These are phyloP conservation scores for Anoplius nigerrimus DNA, from an alignment of 2,888 invertebrate genomes.

Conservation along the genomic window DNA sequence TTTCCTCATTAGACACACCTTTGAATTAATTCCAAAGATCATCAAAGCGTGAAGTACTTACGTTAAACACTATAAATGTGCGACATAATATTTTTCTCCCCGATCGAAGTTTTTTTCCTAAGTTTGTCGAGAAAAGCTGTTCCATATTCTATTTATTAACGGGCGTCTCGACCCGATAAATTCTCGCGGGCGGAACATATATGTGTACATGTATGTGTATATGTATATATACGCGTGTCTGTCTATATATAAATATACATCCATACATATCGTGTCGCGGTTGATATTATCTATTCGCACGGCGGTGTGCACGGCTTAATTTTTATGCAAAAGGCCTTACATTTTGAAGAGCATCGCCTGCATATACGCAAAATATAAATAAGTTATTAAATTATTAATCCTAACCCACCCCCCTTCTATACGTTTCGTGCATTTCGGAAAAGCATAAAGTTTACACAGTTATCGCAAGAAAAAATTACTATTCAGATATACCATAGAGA, in stretches of 20 bases:
- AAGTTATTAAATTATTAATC: conserved; percentile 74
- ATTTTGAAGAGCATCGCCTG: conserved; percentile 56
- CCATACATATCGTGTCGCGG: conserved; percentile 5
- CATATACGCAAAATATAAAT: conserved; percentile 70
- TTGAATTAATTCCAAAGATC: conserved; percentile 38
- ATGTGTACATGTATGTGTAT: neutral
- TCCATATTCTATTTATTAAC: conserved; percentile 2
- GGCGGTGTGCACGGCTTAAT: conserved; percentile 61
- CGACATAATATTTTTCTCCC: conserved; percentile 50
- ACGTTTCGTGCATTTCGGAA: conserved; percentile 92
- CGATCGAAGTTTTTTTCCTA: conserved; percentile 31
- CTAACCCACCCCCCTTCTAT: conserved; percentile 82
- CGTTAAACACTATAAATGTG: conserved; percentile 38
- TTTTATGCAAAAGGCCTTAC: conserved; percentile 72
- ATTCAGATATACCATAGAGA: conserved; percentile 60
- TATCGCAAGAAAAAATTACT: conserved; percentile 68
- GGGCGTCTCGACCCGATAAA: neutral
- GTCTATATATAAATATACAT: conserved; percentile 5
- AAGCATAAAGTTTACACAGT: conserved; percentile 82
- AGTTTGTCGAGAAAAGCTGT: conserved; percentile 6
- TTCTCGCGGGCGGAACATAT: conserved; percentile 1
- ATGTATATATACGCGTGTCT: conserved; percentile 6
- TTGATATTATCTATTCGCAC: conserved; percentile 25
- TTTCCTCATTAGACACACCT: conserved; percentile 15
- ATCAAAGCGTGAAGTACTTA: conserved; percentile 41